Conservation (phyloP, 2,113 vertebrate genomes). For the Sceloporus tristichus region DNA sequence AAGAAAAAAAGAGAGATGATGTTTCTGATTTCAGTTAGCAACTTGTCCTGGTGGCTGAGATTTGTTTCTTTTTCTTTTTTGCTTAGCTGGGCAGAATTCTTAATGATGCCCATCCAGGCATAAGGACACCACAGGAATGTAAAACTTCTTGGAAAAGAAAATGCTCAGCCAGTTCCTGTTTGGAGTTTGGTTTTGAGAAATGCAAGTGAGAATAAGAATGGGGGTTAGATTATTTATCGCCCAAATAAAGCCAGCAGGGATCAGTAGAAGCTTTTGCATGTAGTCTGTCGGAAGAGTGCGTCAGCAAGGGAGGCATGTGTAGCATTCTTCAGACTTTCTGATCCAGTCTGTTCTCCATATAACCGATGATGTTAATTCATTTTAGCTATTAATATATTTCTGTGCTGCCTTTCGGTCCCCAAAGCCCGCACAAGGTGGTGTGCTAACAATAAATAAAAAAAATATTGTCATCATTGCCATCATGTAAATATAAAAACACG, state of each 20-base stretch:
- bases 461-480: background rate
- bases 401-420: background rate
- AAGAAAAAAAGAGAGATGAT: background rate
- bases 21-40: slow-evolving; percentile 10
- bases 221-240: background rate
- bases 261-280: background rate
- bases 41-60: background rate
- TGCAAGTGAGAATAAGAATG: fast-evolving
- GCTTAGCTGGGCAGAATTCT: slow-evolving; percentile 13
- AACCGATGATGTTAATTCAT: background rate
- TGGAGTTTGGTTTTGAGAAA: background rate
- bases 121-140: slow-evolving; percentile 8
- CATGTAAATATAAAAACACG: background rate
- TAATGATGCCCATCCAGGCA: background rate
- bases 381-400: background rate
- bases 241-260: background rate
- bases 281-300: background rate
- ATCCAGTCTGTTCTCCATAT: too few relatives aligned
- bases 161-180: background rate
- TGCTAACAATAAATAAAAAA: background rate
- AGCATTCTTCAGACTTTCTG: background rate
- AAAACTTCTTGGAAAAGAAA: background rate
- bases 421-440: background rate
- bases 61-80: background rate
- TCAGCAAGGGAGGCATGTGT: too few relatives aligned